phyloP scores from a whole-genome alignment of 2,888 invertebrate species.

The Coremacera marginata region DNA sequence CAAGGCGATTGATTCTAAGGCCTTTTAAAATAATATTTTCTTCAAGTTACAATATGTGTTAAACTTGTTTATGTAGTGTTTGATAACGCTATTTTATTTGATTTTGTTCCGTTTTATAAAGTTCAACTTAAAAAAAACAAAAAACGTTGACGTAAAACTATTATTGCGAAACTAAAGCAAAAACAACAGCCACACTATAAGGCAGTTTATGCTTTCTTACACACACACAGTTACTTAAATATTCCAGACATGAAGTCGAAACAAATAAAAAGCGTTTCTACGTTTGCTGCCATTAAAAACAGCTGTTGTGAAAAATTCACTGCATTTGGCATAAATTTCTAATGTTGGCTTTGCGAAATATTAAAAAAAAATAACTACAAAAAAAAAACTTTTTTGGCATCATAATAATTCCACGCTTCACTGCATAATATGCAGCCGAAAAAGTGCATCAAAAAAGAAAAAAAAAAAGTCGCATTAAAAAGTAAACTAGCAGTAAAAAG shows the following conservation, averaged over 20 bases:
- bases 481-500: background rate
- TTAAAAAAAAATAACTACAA: background rate
- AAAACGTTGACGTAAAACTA: no score
- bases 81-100: no score
- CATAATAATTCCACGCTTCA: background rate
- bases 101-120: no score
- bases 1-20: no score
- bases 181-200: no score
- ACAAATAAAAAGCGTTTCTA: background rate
- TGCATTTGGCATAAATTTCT: constrained; percentile 44
- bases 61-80: no score
- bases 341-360: background rate
- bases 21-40: no score
- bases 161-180: no score
- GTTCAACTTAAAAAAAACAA: no score
- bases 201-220: no score
- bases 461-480: background rate
- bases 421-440: background rate
- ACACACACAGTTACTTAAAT: no score
- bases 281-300: constrained; percentile 42
- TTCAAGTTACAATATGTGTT: no score
- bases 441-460: background rate
- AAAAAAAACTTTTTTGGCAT: background rate
- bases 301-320: constrained; percentile 47
- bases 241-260: background rate